A percentile compares a stretch with the other conserved stretches of the same genome.
These are phyloP conservation scores for Archips crataeganus DNA, from an alignment of 2,888 invertebrate species.

Conservation along the genomic window DNA sequence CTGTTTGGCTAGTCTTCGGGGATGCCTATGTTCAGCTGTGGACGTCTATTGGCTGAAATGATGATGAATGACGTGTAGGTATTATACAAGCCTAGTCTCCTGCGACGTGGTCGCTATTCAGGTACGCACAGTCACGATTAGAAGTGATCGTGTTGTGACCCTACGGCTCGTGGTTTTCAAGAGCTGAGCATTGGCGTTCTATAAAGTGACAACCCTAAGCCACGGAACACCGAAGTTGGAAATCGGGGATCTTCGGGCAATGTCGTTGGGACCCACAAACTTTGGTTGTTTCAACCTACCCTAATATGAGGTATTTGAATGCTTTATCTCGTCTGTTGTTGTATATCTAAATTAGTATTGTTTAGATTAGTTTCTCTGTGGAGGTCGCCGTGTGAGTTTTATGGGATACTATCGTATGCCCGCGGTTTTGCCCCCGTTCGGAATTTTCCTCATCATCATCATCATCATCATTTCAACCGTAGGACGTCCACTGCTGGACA, in stretches of 20 bases:
- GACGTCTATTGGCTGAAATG: no score
- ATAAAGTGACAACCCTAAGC: slow-evolving; percentile 25
- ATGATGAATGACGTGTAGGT: no score
- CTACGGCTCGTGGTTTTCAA: neutral
- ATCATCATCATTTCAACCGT: no score
- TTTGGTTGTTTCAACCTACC: slow-evolving; percentile 25
- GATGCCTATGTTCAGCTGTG: no score
- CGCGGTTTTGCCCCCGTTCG: no score
- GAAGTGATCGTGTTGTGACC: neutral
- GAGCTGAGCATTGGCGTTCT: neutral
- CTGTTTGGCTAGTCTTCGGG: no score
- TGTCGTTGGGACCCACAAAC: slow-evolving; percentile 31
- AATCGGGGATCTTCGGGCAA: slow-evolving; percentile 37
- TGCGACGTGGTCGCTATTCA: no score
- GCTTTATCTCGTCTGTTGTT: slow-evolving; percentile 35
- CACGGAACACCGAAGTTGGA: slow-evolving; percentile 28
- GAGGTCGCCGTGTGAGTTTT: slow-evolving; percentile 1
- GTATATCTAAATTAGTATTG: slow-evolving; percentile 41
- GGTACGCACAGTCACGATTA: neutral
- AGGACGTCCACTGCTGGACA: no score
- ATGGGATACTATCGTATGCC: neutral
- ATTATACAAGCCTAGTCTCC: no score
- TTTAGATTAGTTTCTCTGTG: slow-evolving; percentile 39
- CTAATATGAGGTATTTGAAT: slow-evolving; percentile 37
- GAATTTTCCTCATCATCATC: no score